Conservation (phyloP, 2,888 invertebrate genomes). For the Hoplodrina blanda region DNA sequence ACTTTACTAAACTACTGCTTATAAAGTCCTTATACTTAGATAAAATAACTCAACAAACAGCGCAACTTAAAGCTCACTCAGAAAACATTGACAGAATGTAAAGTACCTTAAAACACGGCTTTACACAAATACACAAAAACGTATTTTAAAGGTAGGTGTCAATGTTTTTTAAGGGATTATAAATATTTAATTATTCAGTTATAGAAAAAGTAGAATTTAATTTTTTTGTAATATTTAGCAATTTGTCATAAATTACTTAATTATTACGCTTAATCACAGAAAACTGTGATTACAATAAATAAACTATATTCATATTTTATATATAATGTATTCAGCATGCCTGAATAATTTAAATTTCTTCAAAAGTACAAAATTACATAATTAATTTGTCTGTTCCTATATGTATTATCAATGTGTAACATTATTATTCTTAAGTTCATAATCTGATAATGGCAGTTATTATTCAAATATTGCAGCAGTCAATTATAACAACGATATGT, state of each 20-base stretch:
- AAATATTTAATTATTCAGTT: neutral
- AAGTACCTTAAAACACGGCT: neutral
- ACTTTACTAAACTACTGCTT: neutral
- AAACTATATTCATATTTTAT: slow-evolving; percentile 4
- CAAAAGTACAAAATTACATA: slow-evolving; percentile 23
- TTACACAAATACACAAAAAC: neutral
- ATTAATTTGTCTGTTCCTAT: slow-evolving; percentile 5
- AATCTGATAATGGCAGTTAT: neutral
- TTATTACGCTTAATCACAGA: slow-evolving; percentile 15
- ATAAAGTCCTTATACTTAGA: neutral
- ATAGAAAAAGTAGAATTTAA: neutral
- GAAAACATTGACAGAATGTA: slow-evolving; percentile 1
- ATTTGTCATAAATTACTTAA: neutral
- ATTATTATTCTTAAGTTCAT: slow-evolving; percentile 2
- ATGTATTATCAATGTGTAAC: slow-evolving; percentile 1
- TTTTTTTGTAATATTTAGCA: slow-evolving; percentile 11
- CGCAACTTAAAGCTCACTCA: neutral
- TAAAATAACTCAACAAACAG: neutral
- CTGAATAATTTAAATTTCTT: slow-evolving; percentile 8
- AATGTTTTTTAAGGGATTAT: neutral
- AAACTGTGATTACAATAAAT: slow-evolving; percentile 15
- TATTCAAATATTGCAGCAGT: slow-evolving; percentile 1
- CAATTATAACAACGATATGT: slow-evolving; percentile 24
- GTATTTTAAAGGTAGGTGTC: neutral
- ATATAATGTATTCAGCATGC: slow-evolving; percentile 14